Base-by-base conservation (phyloP, 2,888 invertebrate species). In the Sepiola atlantica region DNA sequence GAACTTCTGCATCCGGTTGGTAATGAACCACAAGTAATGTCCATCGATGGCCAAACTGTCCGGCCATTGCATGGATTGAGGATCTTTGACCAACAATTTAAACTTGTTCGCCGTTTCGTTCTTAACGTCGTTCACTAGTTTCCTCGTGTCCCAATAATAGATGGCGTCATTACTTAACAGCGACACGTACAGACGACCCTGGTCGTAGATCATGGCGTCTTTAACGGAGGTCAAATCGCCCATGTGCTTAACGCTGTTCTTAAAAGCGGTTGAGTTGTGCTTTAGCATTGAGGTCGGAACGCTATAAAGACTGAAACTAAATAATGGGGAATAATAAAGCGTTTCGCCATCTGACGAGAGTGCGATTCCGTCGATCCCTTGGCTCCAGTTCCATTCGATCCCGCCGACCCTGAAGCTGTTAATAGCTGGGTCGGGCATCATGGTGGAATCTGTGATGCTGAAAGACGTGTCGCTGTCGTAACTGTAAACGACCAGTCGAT, bases 1-100 rank as follows among this genome's bases (percentile, higher is more conserved):
- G 57, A 95, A 95, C 77, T 55, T 55, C 77, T 94, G 94, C 16
- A 95, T 77, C 18, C 94, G 94, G 61, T 95, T 95, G 20, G 95
- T 95, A n/a, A 94, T 94, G 92, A 95, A 95, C 95, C 95, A 95
- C n/a, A 95, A 93, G 32, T 95, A 94, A 18, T 95, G 95, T 1
- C 94, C 95, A 92, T 95, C 95, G 77, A 95, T 95, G 14, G 94
- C 95, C 55, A 95, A 94, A 10, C 95, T 95, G 77, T 95, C 95
- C 1, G 94, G 94, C 95, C 95, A 95, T 21, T 91, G 94, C 92
- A 95, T 94, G 6, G 93, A 93, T 14, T 94, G 35, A 28, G 94
- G 93, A 55, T 95, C 93, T 35, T 94, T 61, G 20, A 95, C 91
- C 35, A 95, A 55, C 20, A 57, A 45, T 18, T n/a, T n/a, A 54